A percentile compares a stretch with the other conserved stretches of the same genome.
Conservation (phyloP, 1,140 invertebrate species). For the Neocloeon triangulifer region DNA sequence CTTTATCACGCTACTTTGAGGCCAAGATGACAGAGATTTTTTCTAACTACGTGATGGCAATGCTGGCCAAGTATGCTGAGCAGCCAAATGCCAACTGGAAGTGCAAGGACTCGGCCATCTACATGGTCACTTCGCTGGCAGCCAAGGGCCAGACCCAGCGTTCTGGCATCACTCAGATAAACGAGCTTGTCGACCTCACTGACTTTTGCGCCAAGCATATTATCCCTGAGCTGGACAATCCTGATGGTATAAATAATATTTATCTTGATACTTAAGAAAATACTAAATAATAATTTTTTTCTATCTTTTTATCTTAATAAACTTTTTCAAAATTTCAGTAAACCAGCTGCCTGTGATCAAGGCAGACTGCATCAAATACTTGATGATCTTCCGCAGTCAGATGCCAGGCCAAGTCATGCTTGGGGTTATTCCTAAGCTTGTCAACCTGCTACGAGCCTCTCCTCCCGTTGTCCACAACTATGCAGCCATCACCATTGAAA, state of each 20-base stretch:
- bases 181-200: constrained; percentile 64
- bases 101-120: constrained; percentile 87
- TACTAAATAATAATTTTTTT: neutral
- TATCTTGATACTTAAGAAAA: neutral
- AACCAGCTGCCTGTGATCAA: constrained; percentile 77
- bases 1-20: constrained; percentile 74
- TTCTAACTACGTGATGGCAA: constrained; percentile 59
- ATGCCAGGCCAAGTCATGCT: constrained; percentile 56
- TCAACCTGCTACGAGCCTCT: constrained; percentile 48
- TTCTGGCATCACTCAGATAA: constrained; percentile 77
- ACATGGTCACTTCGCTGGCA: constrained; percentile 83
- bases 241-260: constrained; percentile 30
- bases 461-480: constrained; percentile 81
- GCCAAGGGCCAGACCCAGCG: constrained; percentile 76
- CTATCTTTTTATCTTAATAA: constrained; percentile 4
- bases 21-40: constrained; percentile 81
- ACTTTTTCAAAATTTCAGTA: constrained; percentile 30
- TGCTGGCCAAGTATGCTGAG: constrained; percentile 52
- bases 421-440: constrained; percentile 47
- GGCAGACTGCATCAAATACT: constrained; percentile 86
- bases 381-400: constrained; percentile 85
- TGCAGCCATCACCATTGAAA: constrained; percentile 77
- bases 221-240: constrained; percentile 54
- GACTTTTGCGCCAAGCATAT: constrained; percentile 75
- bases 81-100: constrained; percentile 65